These are phyloP conservation scores for Aptenodytes patagonicus DNA, from an alignment of 2,113 vertebrate genomes.

Conservation along the genomic window DNA sequence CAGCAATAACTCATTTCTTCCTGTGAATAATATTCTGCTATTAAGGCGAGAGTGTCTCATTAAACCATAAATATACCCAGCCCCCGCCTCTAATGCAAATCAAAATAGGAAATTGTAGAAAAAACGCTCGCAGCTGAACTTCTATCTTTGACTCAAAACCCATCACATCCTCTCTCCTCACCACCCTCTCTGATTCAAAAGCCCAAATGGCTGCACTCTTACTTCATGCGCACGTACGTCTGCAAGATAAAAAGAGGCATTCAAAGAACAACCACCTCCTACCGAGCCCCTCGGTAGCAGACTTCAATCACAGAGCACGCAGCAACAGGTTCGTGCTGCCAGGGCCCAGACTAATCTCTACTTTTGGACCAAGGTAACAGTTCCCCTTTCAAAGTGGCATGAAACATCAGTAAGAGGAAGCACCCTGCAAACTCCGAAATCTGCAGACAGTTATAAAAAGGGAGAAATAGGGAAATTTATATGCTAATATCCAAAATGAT, in stretches of 20 bases:
- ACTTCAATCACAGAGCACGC: rapidly evolving
- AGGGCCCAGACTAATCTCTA: not conserved
- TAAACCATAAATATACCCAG: slow-evolving; percentile 5
- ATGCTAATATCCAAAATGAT: not conserved
- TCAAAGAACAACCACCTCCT: not conserved
- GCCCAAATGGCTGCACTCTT: not conserved
- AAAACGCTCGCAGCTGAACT: not conserved
- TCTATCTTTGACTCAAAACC: not conserved
- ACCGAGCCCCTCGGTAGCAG: rapidly evolving
- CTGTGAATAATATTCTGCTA: slow-evolving; percentile 61
- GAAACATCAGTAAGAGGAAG: not conserved
- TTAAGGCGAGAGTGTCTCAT: not conserved
- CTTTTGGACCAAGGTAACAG: not conserved
- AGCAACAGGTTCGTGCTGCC: not conserved
- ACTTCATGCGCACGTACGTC: not conserved
- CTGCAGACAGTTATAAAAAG: not conserved
- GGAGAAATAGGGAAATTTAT: not conserved
- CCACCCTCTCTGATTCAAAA: not conserved
- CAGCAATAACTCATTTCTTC: slow-evolving; percentile 71
- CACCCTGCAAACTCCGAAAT: not conserved
- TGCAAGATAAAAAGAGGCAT: not conserved
- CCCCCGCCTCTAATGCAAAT: slow-evolving; percentile 22
- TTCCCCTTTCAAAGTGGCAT: not conserved
- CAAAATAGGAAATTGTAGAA: slow-evolving; percentile 21
- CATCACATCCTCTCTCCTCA: not conserved